These are phyloP conservation scores for Acanthurus leucopareius DNA, from an alignment of 2,797 vertebrate genomes.

Conservation along the genomic window DNA sequence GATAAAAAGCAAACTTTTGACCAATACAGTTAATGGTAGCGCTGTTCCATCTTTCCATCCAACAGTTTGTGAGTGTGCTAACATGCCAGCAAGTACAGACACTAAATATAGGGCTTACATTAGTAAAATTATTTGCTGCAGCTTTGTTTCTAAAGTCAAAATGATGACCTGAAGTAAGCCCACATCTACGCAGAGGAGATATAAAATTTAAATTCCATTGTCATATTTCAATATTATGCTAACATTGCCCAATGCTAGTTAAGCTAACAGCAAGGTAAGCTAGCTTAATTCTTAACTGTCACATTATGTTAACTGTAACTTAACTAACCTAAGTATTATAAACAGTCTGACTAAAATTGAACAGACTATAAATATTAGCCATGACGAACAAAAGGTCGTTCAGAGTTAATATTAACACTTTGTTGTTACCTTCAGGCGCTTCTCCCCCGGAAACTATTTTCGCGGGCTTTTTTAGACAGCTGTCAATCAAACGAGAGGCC, in stretches of 20 bases:
- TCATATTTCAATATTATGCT: neutral
- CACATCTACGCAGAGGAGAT: neutral
- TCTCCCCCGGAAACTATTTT: neutral
- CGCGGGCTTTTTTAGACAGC: neutral
- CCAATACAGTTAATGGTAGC: neutral
- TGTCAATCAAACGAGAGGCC: slow-evolving; percentile 12
- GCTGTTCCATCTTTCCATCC: too few relatives aligned
- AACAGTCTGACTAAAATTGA: neutral
- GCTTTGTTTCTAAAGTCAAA: slow-evolving; percentile 7
- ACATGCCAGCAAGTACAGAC: neutral
- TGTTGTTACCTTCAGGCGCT: neutral
- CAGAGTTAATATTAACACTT: neutral
- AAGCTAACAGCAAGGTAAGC: neutral
- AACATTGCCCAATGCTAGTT: neutral
- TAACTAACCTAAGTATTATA: neutral
- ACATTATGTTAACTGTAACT: neutral
- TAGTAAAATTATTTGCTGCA: neutral
- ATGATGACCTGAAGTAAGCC: neutral
- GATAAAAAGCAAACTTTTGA: too few relatives aligned
- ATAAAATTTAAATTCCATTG: neutral
- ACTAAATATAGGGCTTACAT: neutral
- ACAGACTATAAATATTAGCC: neutral
- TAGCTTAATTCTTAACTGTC: neutral
- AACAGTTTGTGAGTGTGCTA: neutral
- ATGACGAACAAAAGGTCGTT: too few relatives aligned